These are phyloP conservation scores for Heliothis peltigera DNA, from an alignment of 2,888 invertebrate species.

Conservation along the genomic window DNA sequence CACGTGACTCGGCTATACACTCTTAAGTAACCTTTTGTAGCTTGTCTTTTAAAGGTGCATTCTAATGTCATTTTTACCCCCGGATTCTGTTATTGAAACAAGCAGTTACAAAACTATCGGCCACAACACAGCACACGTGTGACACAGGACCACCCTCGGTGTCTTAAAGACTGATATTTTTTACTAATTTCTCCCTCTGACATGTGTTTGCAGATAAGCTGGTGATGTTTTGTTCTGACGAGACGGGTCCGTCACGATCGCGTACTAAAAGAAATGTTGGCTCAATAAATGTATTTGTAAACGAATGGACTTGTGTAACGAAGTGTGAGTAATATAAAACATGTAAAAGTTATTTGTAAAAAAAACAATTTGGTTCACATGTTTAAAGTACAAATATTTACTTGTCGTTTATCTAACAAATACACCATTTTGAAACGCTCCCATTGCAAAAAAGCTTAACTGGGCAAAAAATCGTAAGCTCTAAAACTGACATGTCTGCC, in stretches of 20 bases:
- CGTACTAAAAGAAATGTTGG: too few relatives aligned
- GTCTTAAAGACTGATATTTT: slow-evolving; percentile 66
- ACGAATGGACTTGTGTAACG: too few relatives aligned
- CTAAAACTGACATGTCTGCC: slow-evolving; percentile 58
- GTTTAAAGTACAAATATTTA: too few relatives aligned
- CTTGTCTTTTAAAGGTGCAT: slow-evolving; percentile 10
- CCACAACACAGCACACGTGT: slow-evolving; percentile 55
- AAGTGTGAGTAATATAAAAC: too few relatives aligned
- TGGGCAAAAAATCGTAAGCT: slow-evolving; percentile 56
- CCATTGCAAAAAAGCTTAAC: not conserved
- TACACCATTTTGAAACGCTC: too few relatives aligned
- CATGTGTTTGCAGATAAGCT: slow-evolving; percentile 84
- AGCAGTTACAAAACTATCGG: slow-evolving; percentile 51
- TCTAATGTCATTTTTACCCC: slow-evolving; percentile 36
- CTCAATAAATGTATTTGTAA: too few relatives aligned
- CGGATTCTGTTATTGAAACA: slow-evolving; percentile 40
- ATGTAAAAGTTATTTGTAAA: too few relatives aligned
- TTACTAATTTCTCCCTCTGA: slow-evolving; percentile 77
- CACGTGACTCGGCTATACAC: slow-evolving; percentile 13
- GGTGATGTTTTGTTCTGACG: slow-evolving; percentile 63
- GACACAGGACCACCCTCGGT: slow-evolving; percentile 75
- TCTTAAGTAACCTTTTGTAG: slow-evolving; percentile 6
- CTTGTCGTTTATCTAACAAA: too few relatives aligned
- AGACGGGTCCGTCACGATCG: slow-evolving; percentile 66
- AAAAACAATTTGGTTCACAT: too few relatives aligned